Evolutionary conservation across 2,888 invertebrate species (phyloP).

Genomic region (Homarus gammarus): DNA sequence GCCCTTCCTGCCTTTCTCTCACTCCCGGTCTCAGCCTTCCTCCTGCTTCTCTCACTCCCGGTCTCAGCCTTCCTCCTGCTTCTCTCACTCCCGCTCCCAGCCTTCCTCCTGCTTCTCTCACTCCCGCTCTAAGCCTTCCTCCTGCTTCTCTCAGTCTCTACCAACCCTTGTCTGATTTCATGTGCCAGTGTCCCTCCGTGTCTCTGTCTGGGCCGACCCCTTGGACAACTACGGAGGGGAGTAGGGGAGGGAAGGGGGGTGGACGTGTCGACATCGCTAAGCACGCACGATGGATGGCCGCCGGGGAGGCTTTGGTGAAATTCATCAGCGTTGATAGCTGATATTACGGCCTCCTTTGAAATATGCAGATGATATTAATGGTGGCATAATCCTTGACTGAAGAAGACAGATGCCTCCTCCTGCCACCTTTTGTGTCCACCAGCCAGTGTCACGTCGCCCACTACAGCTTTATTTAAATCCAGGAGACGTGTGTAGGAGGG

Average conservation of each 20-base stretch:
- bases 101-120: neutral
- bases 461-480: too few relatives aligned
- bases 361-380: constrained; percentile 46
- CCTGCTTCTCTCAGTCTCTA: neutral
- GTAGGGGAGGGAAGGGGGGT: neutral
- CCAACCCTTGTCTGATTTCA: neutral
- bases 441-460: neutral
- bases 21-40: neutral
- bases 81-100: neutral
- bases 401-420: constrained; percentile 9
- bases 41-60: neutral
- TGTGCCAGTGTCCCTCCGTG: neutral
- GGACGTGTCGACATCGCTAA: constrained; percentile 34
- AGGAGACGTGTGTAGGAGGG: too few relatives aligned
- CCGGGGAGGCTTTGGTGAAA: constrained; percentile 20
- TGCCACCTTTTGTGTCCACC: neutral
- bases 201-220: neutral
- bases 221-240: neutral
- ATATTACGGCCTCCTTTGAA: constrained; percentile 33
- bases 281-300: constrained; percentile 36
- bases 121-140: neutral
- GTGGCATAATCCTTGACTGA: constrained; percentile 34
- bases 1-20: neutral
- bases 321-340: constrained; percentile 40
- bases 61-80: neutral